Conservation (phyloP, 2,888 invertebrate genomes). For the Coleophora deauratella region DNA sequence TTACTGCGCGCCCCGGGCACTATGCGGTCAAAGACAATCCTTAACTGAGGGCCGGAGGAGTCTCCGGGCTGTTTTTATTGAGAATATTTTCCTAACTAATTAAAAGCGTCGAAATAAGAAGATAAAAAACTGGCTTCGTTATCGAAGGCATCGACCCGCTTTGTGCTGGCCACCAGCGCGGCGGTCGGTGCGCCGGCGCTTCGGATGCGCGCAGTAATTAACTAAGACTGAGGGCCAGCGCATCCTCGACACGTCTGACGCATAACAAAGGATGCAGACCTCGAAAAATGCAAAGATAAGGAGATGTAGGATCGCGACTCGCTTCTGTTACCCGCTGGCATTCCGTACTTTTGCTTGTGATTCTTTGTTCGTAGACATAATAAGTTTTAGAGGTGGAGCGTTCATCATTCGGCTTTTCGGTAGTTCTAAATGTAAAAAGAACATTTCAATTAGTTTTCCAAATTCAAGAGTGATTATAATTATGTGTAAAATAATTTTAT, state of each 20-base stretch:
- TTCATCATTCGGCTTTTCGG: too few relatives aligned
- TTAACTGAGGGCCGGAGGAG: slow-evolving; percentile 40
- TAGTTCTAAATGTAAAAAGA: too few relatives aligned
- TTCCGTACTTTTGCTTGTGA: not conserved
- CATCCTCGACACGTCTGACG: slow-evolving; percentile 23
- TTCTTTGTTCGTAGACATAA: slow-evolving; percentile 14
- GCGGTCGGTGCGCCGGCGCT: slow-evolving; percentile 34
- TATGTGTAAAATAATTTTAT: too few relatives aligned
- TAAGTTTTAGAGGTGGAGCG: slow-evolving; percentile 4
- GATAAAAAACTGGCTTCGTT: slow-evolving; percentile 67
- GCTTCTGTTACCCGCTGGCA: slow-evolving; percentile 20
- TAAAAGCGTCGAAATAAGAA: slow-evolving; percentile 72
- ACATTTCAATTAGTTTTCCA: too few relatives aligned
- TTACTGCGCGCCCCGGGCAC: slow-evolving; percentile 51
- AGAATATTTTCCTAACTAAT: slow-evolving; percentile 74
- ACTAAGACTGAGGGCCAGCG: slow-evolving; percentile 45
- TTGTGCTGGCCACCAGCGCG: slow-evolving; percentile 58
- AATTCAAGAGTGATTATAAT: too few relatives aligned
- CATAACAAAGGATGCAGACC: slow-evolving; percentile 43
- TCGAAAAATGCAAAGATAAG: slow-evolving; percentile 36
- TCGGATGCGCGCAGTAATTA: slow-evolving; percentile 58
- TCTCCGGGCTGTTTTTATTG: slow-evolving; percentile 63
- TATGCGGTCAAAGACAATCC: slow-evolving; percentile 56
- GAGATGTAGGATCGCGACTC: slow-evolving; percentile 1
- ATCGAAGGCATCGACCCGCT: slow-evolving; percentile 71